phyloP scores from a whole-genome alignment of 1,140 invertebrate species.

The Lasioglossum baleicum region DNA sequence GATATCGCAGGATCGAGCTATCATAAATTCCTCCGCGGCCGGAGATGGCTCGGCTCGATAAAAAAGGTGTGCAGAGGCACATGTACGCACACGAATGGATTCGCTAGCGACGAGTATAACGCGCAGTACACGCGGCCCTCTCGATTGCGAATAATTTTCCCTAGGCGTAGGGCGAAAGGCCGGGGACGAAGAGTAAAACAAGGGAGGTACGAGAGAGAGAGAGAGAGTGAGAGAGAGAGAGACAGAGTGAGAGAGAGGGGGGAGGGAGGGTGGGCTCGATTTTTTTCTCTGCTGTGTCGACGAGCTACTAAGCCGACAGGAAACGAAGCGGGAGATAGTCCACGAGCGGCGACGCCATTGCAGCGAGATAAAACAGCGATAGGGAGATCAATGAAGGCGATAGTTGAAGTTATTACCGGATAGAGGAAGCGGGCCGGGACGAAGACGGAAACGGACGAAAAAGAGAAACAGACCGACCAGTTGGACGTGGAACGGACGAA shows the following conservation, averaged over 20 bases:
- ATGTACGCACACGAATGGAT: background rate
- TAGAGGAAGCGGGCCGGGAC: conserved; percentile 72
- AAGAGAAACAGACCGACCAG: conserved; percentile 17
- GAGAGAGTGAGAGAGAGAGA: background rate
- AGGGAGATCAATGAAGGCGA: conserved; percentile 80
- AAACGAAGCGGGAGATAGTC: conserved; percentile 57
- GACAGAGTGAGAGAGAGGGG: too few relatives aligned
- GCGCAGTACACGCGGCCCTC: background rate
- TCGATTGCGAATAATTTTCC: conserved; percentile 21
- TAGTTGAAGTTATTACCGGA: conserved; percentile 80
- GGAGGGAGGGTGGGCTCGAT: background rate
- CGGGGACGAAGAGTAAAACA: background rate
- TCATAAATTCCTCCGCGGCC: conserved; percentile 29
- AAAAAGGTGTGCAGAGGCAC: conserved; percentile 6
- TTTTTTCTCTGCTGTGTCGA: background rate
- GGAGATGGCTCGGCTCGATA: conserved; percentile 25
- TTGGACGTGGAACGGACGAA: background rate
- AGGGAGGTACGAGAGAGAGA: too few relatives aligned
- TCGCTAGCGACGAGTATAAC: background rate
- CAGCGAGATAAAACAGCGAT: conserved; percentile 79
- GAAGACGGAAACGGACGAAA: conserved; percentile 32
- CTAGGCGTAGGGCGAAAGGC: too few relatives aligned
- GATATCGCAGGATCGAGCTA: conserved; percentile 34
- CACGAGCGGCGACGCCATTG: conserved; percentile 74
- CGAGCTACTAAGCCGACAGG: conserved; percentile 48